Evolutionary conservation across 64 coral and sea anemone genomes (phyloP).

Genomic region (Stichodactyla helianthus): DNA sequence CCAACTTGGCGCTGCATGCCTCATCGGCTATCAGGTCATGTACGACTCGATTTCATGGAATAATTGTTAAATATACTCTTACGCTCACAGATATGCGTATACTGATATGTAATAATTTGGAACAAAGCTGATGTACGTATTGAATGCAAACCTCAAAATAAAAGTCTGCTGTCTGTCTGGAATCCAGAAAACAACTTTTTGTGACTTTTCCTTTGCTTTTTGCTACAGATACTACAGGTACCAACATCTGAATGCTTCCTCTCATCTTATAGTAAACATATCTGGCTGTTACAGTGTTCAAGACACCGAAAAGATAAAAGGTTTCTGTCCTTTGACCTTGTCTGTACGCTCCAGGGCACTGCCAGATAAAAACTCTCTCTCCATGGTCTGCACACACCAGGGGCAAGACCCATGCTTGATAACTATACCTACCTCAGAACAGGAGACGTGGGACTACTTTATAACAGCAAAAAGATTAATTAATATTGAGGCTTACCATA

Average conservation of each 20-base stretch:
- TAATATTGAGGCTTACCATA: neutral
- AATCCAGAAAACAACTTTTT: neutral
- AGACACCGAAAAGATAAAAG: neutral
- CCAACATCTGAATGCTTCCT: neutral
- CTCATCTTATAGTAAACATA: neutral
- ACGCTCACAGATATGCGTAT: no score
- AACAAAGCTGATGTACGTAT: no score
- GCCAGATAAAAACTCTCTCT: neutral
- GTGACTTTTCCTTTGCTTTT: neutral
- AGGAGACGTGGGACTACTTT: neutral
- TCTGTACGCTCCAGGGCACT: neutral
- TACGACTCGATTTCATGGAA: no score
- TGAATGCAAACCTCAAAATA: no score
- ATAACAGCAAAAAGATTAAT: neutral
- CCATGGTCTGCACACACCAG: neutral
- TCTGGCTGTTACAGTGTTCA: neutral
- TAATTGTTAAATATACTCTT: no score
- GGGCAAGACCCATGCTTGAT: neutral
- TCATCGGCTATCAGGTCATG: no score
- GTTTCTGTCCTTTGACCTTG: neutral
- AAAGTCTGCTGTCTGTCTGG: no score
- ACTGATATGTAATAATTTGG: no score
- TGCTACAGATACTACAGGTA: neutral
- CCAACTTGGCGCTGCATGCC: no score
- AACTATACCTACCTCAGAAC: neutral